Conservation (phyloP, 2,113 vertebrate species). For the Candoia aspera region DNA sequence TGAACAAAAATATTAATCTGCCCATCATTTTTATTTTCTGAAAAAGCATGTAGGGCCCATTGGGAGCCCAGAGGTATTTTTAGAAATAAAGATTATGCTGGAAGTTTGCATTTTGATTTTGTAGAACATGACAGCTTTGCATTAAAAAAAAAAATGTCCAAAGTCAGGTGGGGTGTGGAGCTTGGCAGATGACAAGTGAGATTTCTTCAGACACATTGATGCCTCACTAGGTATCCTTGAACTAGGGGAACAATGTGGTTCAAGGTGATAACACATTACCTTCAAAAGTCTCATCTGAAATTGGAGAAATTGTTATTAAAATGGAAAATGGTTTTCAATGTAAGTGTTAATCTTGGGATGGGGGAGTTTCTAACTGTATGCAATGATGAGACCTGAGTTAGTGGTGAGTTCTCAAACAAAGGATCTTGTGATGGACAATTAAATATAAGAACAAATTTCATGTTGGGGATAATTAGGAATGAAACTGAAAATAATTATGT, state of each 20-base stretch:
- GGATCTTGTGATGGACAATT: neutral
- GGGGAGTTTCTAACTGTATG: neutral
- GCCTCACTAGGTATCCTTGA: neutral
- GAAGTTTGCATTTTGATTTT: neutral
- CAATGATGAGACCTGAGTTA: neutral
- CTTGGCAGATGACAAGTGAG: neutral
- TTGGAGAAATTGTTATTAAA: neutral
- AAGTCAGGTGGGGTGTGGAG: neutral
- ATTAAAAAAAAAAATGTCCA: neutral
- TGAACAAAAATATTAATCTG: neutral
- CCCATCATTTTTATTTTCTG: neutral
- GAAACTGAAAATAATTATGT: neutral
- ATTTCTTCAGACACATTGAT: neutral
- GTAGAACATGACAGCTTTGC: neutral
- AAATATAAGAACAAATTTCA: neutral
- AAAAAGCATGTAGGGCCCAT: neutral
- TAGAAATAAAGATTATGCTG: neutral
- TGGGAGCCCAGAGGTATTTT: neutral
- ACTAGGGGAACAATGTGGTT: neutral
- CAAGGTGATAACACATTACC: neutral
- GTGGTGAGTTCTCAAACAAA: neutral
- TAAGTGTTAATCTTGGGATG: neutral
- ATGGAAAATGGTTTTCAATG: neutral
- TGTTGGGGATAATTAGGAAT: neutral
- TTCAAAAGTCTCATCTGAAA: neutral